phyloP scores from a whole-genome alignment of 2,113 vertebrate genomes.

The Ceyx cyanopectus region DNA sequence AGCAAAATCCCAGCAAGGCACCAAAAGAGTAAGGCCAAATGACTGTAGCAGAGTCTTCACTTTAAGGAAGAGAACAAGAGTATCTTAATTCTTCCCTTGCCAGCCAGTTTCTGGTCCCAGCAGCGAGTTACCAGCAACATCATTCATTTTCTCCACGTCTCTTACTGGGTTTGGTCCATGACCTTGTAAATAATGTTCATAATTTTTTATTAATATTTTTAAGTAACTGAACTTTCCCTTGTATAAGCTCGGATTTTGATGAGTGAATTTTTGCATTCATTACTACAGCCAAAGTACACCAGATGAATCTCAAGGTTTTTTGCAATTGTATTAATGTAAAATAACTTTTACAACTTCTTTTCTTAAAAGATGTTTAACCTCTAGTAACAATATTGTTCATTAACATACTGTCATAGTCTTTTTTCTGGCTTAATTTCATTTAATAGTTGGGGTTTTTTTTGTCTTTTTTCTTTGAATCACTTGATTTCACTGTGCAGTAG shows the following conservation, averaged over 20 bases:
- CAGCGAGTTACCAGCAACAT: not conserved
- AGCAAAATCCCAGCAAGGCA: slow-evolving; percentile 71
- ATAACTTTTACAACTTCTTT: slow-evolving; percentile 39
- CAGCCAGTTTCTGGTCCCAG: not conserved
- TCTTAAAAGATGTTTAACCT: slow-evolving; percentile 33
- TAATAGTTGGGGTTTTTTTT: not conserved
- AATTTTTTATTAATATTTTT: slow-evolving; percentile 68
- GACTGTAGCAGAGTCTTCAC: slow-evolving; percentile 78
- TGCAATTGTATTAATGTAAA: slow-evolving; percentile 20
- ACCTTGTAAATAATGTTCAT: slow-evolving; percentile 67
- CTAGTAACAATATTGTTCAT: slow-evolving; percentile 1
- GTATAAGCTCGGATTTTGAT: slow-evolving; percentile 52
- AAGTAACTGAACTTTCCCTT: slow-evolving; percentile 39
- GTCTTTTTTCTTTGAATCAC: not conserved
- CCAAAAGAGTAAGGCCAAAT: slow-evolving; percentile 78
- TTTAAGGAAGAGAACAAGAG: slow-evolving; percentile 83
- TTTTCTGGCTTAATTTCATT: slow-evolving; percentile 35
- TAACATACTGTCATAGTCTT: not conserved
- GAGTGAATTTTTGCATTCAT: slow-evolving; percentile 40
- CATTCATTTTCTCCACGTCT: not conserved
- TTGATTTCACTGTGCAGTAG: slow-evolving; percentile 31
- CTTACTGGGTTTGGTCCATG: not conserved
- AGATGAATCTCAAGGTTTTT: not conserved
- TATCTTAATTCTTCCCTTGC: slow-evolving; percentile 70
- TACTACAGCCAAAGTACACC: not conserved